Evolutionary conservation across 2,888 invertebrate genomes (phyloP).

Genomic region (Thymelicus lineola): DNA sequence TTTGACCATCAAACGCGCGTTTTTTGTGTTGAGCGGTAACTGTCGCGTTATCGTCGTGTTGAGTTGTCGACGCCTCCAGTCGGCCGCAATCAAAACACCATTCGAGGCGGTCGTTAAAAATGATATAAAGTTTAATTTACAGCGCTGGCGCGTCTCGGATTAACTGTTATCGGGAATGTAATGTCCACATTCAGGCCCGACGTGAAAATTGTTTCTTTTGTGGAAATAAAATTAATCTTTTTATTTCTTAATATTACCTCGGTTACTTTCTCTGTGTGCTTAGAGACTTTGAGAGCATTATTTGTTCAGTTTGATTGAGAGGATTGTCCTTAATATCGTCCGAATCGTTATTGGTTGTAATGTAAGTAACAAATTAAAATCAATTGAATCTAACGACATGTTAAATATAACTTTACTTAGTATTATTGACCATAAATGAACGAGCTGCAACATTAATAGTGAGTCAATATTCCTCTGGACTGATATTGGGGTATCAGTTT

Average conservation of each 20-base stretch:
- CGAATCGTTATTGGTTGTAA: no score
- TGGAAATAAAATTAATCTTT: constrained; percentile 63
- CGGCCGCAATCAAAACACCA: constrained; percentile 84
- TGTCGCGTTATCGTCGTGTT: constrained; percentile 82
- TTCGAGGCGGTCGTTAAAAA: constrained; percentile 81
- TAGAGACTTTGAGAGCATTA: constrained; percentile 44
- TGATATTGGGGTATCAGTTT: neutral
- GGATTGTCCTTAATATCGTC: no score
- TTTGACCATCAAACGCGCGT: constrained; percentile 77
- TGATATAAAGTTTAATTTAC: constrained; percentile 85
- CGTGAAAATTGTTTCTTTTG: constrained; percentile 74
- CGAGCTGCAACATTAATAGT: no score
- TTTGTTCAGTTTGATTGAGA: neutral
- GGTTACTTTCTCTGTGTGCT: constrained; percentile 45
- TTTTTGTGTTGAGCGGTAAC: constrained; percentile 77
- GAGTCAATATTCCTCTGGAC: no score
- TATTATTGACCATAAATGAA: no score
- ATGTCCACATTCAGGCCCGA: constrained; percentile 67
- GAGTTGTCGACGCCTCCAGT: constrained; percentile 85
- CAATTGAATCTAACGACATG: no score
- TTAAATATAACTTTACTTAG: no score
- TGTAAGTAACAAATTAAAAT: no score
- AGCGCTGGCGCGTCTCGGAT: constrained; percentile 71
- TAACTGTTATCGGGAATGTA: constrained; percentile 78
- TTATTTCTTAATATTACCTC: constrained; percentile 56